Conservation (phyloP, 2,888 invertebrate species). For the Caenorhabditis panamensis region DNA sequence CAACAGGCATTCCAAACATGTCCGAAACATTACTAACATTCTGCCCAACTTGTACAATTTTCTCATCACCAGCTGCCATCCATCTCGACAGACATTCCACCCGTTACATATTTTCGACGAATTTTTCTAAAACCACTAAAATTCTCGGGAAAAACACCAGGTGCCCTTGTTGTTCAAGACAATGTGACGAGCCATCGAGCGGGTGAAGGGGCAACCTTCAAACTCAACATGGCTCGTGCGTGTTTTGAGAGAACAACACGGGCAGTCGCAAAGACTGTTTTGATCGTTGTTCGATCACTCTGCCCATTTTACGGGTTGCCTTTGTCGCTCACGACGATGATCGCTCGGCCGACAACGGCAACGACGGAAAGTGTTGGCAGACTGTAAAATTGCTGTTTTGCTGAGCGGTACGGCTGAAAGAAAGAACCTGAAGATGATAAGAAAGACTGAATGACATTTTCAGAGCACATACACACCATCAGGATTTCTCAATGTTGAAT, state of each 20-base stretch:
- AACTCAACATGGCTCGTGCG: slow-evolving; percentile 28
- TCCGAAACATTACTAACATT: neutral
- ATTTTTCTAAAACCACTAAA: neutral
- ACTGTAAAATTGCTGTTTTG: slow-evolving; percentile 17
- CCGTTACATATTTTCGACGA: neutral
- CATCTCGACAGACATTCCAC: neutral
- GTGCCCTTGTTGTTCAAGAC: slow-evolving; percentile 3
- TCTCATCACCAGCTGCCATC: slow-evolving; percentile 10
- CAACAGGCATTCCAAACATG: slow-evolving; percentile 9
- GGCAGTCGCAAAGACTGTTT: slow-evolving; percentile 26
- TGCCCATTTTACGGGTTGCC: slow-evolving; percentile 41
- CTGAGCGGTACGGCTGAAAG: slow-evolving; percentile 3
- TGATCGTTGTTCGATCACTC: slow-evolving; percentile 49
- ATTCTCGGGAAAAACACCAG: slow-evolving; percentile 1
- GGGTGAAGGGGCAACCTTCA: slow-evolving; percentile 16
- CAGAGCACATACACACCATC: neutral
- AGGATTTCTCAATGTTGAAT: neutral
- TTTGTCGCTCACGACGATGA: slow-evolving; percentile 30
- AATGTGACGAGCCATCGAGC: slow-evolving; percentile 11
- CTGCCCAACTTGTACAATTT: neutral
- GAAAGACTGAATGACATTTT: slow-evolving; percentile 1
- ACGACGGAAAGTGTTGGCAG: neutral
- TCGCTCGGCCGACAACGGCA: slow-evolving; percentile 26
- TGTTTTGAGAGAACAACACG: slow-evolving; percentile 35
- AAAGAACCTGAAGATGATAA: slow-evolving; percentile 16